Conservation (phyloP, 2,113 vertebrate species). For the Istiophorus platypterus region DNA sequence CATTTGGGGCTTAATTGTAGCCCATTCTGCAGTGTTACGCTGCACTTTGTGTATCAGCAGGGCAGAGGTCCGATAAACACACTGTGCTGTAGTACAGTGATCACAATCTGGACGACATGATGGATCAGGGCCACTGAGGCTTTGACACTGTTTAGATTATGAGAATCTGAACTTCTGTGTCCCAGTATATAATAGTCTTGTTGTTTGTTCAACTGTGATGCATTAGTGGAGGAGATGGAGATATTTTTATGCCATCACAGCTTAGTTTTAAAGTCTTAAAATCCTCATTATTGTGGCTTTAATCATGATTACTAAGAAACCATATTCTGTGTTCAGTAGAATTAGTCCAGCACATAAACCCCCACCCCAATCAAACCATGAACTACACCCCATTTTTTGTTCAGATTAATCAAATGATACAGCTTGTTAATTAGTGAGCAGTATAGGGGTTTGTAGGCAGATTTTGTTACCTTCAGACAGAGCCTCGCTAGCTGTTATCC, state of each 20-base stretch:
- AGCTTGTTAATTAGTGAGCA: not conserved
- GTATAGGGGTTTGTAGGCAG: too few relatives aligned
- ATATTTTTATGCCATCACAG: slow-evolving; percentile 5
- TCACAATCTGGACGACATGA: slow-evolving; percentile 41
- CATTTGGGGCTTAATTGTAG: slow-evolving; percentile 46
- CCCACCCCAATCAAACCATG: not conserved
- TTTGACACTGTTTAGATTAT: slow-evolving; percentile 51
- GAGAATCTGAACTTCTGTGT: slow-evolving; percentile 14
- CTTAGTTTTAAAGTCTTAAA: slow-evolving; percentile 11
- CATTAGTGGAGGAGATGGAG: slow-evolving; percentile 35
- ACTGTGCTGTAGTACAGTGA: slow-evolving; percentile 3
- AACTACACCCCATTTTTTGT: not conserved
- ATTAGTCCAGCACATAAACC: not conserved
- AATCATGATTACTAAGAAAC: not conserved
- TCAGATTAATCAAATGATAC: not conserved
- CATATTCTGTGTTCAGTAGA: not conserved
- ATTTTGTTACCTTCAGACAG: too few relatives aligned
- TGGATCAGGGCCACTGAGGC: slow-evolving; percentile 28
- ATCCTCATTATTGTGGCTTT: slow-evolving; percentile 25
- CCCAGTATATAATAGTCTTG: slow-evolving; percentile 11
- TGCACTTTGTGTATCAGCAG: slow-evolving; percentile 32
- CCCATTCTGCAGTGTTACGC: slow-evolving; percentile 18
- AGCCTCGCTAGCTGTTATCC: too few relatives aligned
- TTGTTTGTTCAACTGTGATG: slow-evolving; percentile 19
- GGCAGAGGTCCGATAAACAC: slow-evolving; percentile 42